Evolutionary conservation across 2,113 vertebrate species (phyloP).

Genomic region (Cinclus cinclus): DNA sequence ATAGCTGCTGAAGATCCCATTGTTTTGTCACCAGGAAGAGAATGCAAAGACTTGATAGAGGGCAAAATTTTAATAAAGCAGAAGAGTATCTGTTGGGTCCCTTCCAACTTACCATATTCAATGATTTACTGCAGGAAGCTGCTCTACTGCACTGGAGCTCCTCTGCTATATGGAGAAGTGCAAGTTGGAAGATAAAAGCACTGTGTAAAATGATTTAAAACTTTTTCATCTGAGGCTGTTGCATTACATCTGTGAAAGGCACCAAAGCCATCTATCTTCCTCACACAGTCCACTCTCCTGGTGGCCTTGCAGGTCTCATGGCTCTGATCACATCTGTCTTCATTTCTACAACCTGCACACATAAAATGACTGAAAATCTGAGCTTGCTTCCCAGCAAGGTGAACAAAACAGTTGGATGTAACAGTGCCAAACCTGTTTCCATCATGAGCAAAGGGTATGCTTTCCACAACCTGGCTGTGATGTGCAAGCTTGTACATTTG

Average conservation of each 20-base stretch:
- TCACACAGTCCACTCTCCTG: not conserved
- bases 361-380: not conserved
- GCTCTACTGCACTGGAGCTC: not conserved
- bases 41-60: not conserved
- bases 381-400: not conserved
- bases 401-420: not conserved
- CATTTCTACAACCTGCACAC: not conserved
- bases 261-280: not conserved
- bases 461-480: not conserved
- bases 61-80: not conserved
- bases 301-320: not conserved
- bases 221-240: not conserved
- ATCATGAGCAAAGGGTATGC: not conserved
- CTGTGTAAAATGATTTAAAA: not conserved
- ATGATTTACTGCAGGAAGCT: not conserved
- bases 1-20: not conserved
- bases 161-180: not conserved
- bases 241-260: not conserved
- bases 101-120: not conserved
- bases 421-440: not conserved
- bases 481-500: not conserved
- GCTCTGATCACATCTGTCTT: not conserved
- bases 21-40: not conserved
- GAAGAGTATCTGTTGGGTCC: not conserved
- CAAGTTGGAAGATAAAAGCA: not conserved